Evolutionary conservation across 2,888 invertebrate genomes (phyloP), one percentile per base, ranked within the genome.

Genomic region (Macrosoma leucophasiata): DNA sequence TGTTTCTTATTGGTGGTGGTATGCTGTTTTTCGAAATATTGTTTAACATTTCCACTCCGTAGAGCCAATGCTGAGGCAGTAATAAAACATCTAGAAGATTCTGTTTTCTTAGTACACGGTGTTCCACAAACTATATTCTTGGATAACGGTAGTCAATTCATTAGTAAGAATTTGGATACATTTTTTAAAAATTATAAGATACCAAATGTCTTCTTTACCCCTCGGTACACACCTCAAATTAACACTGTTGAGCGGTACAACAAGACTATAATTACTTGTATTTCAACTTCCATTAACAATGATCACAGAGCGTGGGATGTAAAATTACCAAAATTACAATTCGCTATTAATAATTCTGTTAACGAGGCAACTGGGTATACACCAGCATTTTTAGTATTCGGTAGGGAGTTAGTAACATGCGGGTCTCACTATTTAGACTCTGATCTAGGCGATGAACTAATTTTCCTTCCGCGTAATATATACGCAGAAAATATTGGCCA

Each of bases 131-230:
- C 48, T 1, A 23, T 56, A 1, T 13, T 51, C 0, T 1, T 49
- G 8, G 53, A 52, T 11, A 55, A 57, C 13, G 51, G 52, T 0
- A 29, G 4, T 2, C 55, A 57, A 24, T 54, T 53, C 13, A 36
- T 29, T 12, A 40, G 51, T 6, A 5, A n/a, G n/a, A n/a, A n/a
- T n/a, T n/a, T n/a, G n/a, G n/a, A n/a, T n/a, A n/a, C n/a, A n/a
- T 29, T 41, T 13, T 13, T 28, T 11, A 11, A 20, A 5, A 5
- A 7, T 9, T 42, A 39, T 24, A 39, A 34, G 1, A 23, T 39
- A 5, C 43, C 39, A 10, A 22, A 25, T 3, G 6, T 39, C 8
- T 31, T 30, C 4, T 38, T 29, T 33, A 27, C 26, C 4, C 42
- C 42, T 13, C n/a, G 10, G 12, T 38, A 41, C 14, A 28, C 30